Conservation (phyloP, 2,797 vertebrate genomes). For the Lithobates sylvaticus region DNA sequence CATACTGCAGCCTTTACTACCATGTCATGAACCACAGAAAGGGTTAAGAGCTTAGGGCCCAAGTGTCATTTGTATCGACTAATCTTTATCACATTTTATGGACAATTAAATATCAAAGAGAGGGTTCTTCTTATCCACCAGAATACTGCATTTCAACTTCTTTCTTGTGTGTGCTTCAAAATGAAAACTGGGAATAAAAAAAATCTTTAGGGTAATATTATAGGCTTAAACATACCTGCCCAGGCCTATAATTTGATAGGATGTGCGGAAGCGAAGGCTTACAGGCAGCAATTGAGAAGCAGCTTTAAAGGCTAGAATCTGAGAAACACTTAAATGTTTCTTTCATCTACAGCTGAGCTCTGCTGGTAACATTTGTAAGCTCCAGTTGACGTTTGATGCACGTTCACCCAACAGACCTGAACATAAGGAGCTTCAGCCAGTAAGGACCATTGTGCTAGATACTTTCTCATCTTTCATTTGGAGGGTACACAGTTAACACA, state of each 20-base stretch:
- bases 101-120: conserved; percentile 83
- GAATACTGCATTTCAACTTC: conserved; percentile 76
- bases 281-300: conserved; percentile 41
- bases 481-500: neutral
- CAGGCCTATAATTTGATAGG: conserved; percentile 69
- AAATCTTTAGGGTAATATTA: conserved; percentile 72
- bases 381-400: conserved; percentile 25
- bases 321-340: conserved; percentile 52
- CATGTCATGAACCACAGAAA: neutral
- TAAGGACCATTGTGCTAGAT: neutral
- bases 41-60: conserved; percentile 42
- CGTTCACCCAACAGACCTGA: neutral
- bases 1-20: neutral
- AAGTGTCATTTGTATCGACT: conserved; percentile 67
- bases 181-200: conserved; percentile 52
- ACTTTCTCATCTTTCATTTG: neutral
- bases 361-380: conserved; percentile 46
- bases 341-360: conserved; percentile 64
- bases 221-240: conserved; percentile 65
- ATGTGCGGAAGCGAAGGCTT: conserved; percentile 71
- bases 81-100: conserved; percentile 83
- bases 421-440: conserved; percentile 1
- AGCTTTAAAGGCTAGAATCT: conserved; percentile 39
- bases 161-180: conserved; percentile 67
- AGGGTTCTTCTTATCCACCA: conserved; percentile 62